These are phyloP conservation scores for Olivierus martensii DNA, from an alignment of 1,140 invertebrate genomes.

Conservation along the genomic window DNA sequence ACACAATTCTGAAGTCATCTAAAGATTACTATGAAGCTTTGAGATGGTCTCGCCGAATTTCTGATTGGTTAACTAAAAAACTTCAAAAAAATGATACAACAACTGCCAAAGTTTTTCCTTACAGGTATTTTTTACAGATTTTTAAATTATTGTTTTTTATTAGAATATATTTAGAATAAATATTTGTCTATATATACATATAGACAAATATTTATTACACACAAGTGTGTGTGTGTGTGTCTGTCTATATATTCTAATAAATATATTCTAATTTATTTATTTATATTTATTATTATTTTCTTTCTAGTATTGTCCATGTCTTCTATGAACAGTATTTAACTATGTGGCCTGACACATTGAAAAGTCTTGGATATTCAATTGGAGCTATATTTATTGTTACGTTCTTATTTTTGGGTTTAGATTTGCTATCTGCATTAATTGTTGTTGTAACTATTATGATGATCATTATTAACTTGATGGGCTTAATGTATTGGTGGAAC, in stretches of 20 bases:
- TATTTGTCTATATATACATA: too few relatives aligned
- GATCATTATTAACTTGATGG: slow-evolving; percentile 39
- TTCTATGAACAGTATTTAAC: slow-evolving; percentile 45
- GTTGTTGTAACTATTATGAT: slow-evolving; percentile 36
- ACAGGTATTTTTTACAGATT: slow-evolving; percentile 26
- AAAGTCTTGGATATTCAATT: slow-evolving; percentile 35
- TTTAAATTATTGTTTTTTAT: background rate
- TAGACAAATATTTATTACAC: too few relatives aligned
- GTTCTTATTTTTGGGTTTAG: slow-evolving; percentile 37
- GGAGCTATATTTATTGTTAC: slow-evolving; percentile 39
- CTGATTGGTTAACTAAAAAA: slow-evolving; percentile 33
- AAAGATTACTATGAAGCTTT: slow-evolving; percentile 40
- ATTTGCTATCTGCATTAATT: slow-evolving; percentile 38
- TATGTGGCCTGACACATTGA: slow-evolving; percentile 34
- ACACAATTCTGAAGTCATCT: slow-evolving; percentile 36
- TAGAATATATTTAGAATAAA: background rate
- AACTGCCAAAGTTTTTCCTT: slow-evolving; percentile 35
- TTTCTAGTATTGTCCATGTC: slow-evolving; percentile 32
- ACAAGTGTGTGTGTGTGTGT: too few relatives aligned
- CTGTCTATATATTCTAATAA: background rate
- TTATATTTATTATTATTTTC: background rate
- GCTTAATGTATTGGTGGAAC: slow-evolving; percentile 42
- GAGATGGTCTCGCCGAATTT: slow-evolving; percentile 32
- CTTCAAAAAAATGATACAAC: slow-evolving; percentile 18
- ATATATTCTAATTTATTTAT: background rate